Base-by-base conservation (phyloP, 2,113 vertebrate genomes). In the Eidolon helvum region DNA sequence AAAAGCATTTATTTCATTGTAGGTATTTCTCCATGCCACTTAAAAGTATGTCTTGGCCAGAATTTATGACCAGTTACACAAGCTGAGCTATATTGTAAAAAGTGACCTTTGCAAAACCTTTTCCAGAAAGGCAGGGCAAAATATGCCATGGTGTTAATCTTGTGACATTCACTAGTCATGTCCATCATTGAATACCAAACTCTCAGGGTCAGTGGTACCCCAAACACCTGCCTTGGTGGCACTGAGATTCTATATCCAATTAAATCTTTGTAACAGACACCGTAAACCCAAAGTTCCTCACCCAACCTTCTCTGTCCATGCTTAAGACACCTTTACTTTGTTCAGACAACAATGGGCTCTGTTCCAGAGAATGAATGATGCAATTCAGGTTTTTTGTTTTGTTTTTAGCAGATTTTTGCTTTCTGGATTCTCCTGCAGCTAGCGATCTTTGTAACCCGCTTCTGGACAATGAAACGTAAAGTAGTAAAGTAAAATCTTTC, bases 1-100 rank as follows among this genome's bases (percentile, higher is more conserved):
- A 94, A 97, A 97, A 94, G 15, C 63, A 86, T 96, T 94, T 91
- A 40, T 93, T 96, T 89, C 59, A 82, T 33, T 50, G 61, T 38
- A 91, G 53, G 61, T 72, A 65, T 30, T 88, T 96, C 14, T 68
- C 85, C 35, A 40, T 30, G 18, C 59, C n/a, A 89, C 50, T 53
- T 19, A 38, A 38, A 89, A 93, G 28, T 69, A 26, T 19, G 18
- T 21, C n/a, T 82, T n/a, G 28, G 43, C 14, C 11, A 24, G 21
- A 48, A 93, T 93, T 82, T 91, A 92, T 9, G 50, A 59, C 43
- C 15, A 77, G 11, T n/a, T 66, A 84, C 16, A 50, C 26, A 69
- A 19, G 24, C 19, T 91, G 45, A 94, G 12, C 90, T 69, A 28
- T 59, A 10, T 11, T 40, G 8, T 69, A 16, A 55, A 75, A 24